These are phyloP conservation scores for Aphrophora alni DNA, from an alignment of 2,888 invertebrate genomes.

Conservation along the genomic window DNA sequence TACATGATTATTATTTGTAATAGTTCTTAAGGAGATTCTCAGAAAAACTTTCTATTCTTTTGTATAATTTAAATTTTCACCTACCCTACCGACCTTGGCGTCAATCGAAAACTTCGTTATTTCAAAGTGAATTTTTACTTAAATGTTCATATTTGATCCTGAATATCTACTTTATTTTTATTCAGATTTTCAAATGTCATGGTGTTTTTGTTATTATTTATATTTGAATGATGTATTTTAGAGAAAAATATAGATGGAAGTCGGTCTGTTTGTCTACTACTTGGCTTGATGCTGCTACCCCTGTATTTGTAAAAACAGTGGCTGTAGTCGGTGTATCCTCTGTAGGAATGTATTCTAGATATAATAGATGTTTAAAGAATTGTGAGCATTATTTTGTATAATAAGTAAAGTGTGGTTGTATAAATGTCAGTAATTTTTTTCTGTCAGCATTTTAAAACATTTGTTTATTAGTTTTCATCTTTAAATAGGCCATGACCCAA, in stretches of 20 bases:
- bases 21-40: neutral
- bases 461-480: neutral
- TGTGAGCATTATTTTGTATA: neutral
- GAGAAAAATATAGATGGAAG: neutral
- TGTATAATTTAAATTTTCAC: neutral
- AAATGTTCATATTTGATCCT: neutral
- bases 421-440: neutral
- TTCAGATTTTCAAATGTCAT: neutral
- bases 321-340: neutral
- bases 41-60: neutral
- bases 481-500: constrained; percentile 9
- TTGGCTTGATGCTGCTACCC: neutral
- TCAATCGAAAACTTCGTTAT: constrained; percentile 17
- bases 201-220: neutral
- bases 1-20: neutral
- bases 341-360: neutral
- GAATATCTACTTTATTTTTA: neutral
- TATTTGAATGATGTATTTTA: neutral
- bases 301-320: neutral
- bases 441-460: neutral
- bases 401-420: neutral
- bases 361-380: neutral
- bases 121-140: neutral
- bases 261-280: neutral
- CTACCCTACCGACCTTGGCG: constrained; percentile 35